A percentile compares a stretch with the other conserved stretches of the same genome.
phyloP scores from a whole-genome alignment of 2,888 invertebrate genomes.

The Odontocerum albicorne region DNA sequence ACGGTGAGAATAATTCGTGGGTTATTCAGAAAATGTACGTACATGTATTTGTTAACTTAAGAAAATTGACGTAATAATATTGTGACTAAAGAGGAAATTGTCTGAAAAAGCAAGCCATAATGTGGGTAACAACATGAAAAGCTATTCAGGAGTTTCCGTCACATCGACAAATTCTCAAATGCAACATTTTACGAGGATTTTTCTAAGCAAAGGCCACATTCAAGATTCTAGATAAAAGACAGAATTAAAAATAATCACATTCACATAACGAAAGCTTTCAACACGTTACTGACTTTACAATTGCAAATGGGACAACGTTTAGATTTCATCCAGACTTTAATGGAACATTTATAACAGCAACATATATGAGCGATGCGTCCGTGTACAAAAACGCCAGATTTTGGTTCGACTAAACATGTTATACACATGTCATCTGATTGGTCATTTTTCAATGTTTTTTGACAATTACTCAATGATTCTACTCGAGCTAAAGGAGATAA shows the following conservation, averaged over 20 bases:
- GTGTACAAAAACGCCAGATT: slow-evolving; percentile 70
- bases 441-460: slow-evolving; percentile 38
- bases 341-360: slow-evolving; percentile 71
- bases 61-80: too few species aligned
- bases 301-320: slow-evolving; percentile 72
- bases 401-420: slow-evolving; percentile 62
- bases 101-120: too few species aligned
- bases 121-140: slow-evolving; percentile 36
- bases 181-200: not conserved
- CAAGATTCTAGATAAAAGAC: not conserved
- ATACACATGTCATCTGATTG: slow-evolving; percentile 53
- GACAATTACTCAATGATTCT: slow-evolving; percentile 41
- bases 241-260: not conserved
- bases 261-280: slow-evolving; percentile 60
- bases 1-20: too few species aligned
- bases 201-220: not conserved
- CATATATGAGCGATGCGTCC: slow-evolving; percentile 67
- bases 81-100: too few species aligned
- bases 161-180: not conserved
- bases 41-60: too few species aligned
- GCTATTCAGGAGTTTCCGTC: slow-evolving; percentile 7
- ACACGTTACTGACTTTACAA: slow-evolving; percentile 65
- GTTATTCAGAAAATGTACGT: too few species aligned
- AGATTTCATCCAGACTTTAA: slow-evolving; percentile 63
- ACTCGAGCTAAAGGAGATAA: slow-evolving; percentile 38